These are phyloP conservation scores for Meloidogyne hapla DNA, from an alignment of 1,140 invertebrate genomes.

Conservation along the genomic window DNA sequence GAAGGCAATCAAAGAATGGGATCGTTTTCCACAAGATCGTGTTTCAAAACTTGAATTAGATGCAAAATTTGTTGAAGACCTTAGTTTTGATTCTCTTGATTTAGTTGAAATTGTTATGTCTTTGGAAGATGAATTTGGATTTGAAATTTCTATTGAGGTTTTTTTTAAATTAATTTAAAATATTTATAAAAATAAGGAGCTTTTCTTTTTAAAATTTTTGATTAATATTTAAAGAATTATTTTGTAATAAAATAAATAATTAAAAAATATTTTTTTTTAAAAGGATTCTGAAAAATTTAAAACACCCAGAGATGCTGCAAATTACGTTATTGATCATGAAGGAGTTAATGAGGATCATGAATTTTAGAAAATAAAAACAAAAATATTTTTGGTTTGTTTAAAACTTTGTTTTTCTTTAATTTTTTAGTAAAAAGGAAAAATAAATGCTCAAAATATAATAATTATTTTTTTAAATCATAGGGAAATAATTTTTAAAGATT, in stretches of 20 bases:
- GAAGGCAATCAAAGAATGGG: conserved; percentile 61
- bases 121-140: background rate
- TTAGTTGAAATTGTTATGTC: conserved; percentile 97
- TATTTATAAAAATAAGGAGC: too few species aligned
- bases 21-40: conserved; percentile 59
- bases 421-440: too few species aligned
- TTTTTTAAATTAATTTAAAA: too few species aligned
- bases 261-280: background rate
- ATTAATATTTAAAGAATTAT: too few species aligned
- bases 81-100: conserved; percentile 94
- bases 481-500: too few species aligned
- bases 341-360: background rate
- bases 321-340: background rate
- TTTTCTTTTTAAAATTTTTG: too few species aligned
- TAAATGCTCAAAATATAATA: too few species aligned
- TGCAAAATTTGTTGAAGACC: conserved; percentile 92
- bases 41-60: conserved; percentile 72
- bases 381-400: background rate
- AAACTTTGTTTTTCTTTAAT: too few species aligned
- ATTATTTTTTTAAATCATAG: too few species aligned
- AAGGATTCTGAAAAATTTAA: background rate
- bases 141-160: background rate
- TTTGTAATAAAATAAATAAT: too few species aligned
- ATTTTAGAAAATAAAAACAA: conserved; percentile 1
- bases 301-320: background rate